Evolutionary conservation across 2,113 vertebrate genomes (phyloP), one percentile per base, ranked within the genome.

Genomic region (Athene cunicularia): DNA sequence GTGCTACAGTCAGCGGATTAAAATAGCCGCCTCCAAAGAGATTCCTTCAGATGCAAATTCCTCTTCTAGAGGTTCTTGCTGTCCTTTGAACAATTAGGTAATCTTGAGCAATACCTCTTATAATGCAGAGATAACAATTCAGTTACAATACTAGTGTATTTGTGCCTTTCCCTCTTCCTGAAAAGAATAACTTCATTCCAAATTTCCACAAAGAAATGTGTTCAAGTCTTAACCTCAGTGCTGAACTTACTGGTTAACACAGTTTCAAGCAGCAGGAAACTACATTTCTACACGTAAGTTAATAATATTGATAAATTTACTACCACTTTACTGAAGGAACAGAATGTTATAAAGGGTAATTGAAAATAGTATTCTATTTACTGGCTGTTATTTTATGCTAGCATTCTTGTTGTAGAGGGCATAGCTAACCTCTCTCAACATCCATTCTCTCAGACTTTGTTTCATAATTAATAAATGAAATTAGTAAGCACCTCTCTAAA

Each of bases 391-490:
- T 90, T 91, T 91, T 77, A 71, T 50, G 13, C 50, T 66, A 70
- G 4, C 8, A 27, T 80, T 95, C 35, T 87, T 88, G 32, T 47
- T 47, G 5, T 28, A 27, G 32, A 80, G 23, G 45, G 6, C 55
- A 74, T 50, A 15, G 20, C 15, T 77, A 88, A 56, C n/a, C 39
- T 80, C 35, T 80, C n/a, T 77, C 45, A 88, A 86, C 23, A 63
- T 90, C 26, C 15, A 63, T 70, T 93, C 33, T 39, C 27, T 88
- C 43, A 80, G 49, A 86, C 20, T 90, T 72, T 66, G 4, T 82
- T 96, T 86, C 49, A 85, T 92, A 93, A 94, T 93, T 93, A 95
- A 90, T 92, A 91, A 70, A 95, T 59, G 73, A 90, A 92, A 93
- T 83, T 74, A 88, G 63, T 39, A 92, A 86, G 45, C 3, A 59